phyloP scores from a whole-genome alignment of 2,797 vertebrate genomes.

The Petrocephalus schoutedeni region DNA sequence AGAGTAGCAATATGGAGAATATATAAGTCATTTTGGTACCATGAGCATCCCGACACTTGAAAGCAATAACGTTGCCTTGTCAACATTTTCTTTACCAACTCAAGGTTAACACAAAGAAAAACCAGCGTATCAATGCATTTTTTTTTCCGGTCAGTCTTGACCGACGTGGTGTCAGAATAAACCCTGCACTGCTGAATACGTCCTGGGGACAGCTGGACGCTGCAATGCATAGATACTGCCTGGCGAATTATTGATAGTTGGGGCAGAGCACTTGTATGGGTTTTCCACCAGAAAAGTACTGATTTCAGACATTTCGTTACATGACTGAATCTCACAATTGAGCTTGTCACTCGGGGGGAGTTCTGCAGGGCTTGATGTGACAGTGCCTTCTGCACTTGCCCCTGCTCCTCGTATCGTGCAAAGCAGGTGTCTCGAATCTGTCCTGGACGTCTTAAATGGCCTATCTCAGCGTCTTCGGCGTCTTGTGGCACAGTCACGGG shows the following conservation, averaged over 20 bases:
- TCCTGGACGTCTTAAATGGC: slow-evolving; percentile 3
- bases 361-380: not conserved
- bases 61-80: not conserved
- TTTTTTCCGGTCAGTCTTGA: slow-evolving; percentile 21
- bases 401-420: slow-evolving; percentile 3
- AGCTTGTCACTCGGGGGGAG: not conserved
- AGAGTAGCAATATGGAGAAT: too few species aligned
- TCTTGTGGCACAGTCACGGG: not conserved
- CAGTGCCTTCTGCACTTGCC: not conserved
- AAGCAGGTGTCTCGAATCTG: slow-evolving; percentile 12
- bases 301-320: slow-evolving; percentile 14
- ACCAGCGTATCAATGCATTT: slow-evolving; percentile 12
- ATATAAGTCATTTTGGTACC: not conserved
- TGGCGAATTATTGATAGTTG: slow-evolving; percentile 4
- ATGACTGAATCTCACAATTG: not conserved
- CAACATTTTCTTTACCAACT: not conserved
- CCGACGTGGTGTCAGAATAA: slow-evolving; percentile 9
- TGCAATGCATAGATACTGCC: slow-evolving; percentile 21
- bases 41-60: not conserved
- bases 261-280: not conserved
- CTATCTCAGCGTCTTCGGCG: not conserved
- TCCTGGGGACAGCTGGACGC: slow-evolving; percentile 23
- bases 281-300: slow-evolving; percentile 20
- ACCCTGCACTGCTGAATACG: slow-evolving; percentile 15
- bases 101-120: slow-evolving; percentile 20